Conservation (phyloP, 2,113 vertebrate genomes). For the Porphyrio hochstetteri region DNA sequence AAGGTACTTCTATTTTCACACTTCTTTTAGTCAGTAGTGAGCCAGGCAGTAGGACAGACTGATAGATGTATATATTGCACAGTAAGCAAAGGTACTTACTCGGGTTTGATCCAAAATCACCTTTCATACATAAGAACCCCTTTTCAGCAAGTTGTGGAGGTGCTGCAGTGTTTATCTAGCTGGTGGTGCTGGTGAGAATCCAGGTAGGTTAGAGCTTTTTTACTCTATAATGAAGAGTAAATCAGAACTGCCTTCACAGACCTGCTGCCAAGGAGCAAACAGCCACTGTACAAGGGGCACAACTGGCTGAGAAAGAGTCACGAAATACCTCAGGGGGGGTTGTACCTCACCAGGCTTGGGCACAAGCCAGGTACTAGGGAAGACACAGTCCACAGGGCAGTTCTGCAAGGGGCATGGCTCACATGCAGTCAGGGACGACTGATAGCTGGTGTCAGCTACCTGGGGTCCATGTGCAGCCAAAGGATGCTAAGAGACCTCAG, state of each 20-base stretch:
- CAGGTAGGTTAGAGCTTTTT: neutral
- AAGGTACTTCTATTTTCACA: neutral
- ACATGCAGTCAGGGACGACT: neutral
- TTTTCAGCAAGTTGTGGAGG: neutral
- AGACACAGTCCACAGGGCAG: neutral
- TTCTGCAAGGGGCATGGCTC: neutral
- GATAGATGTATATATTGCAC: neutral
- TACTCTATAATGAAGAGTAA: neutral
- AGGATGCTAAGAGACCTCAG: neutral
- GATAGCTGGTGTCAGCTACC: neutral
- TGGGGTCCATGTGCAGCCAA: neutral
- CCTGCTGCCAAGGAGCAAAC: neutral
- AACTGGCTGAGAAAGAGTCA: neutral
- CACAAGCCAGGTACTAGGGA: neutral
- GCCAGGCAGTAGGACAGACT: neutral
- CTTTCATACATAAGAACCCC: neutral
- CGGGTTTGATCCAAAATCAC: conserved; percentile 5
- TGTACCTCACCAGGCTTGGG: rapidly evolving
- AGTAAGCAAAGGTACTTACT: neutral
- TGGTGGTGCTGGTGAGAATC: conserved; percentile 10
- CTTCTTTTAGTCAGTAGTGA: neutral
- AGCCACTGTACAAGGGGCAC: neutral
- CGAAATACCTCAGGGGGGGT: neutral
- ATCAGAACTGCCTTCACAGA: neutral
- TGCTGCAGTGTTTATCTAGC: neutral